Base-by-base conservation (phyloP, 2,888 invertebrate species). In the Hemaris fuciformis region DNA sequence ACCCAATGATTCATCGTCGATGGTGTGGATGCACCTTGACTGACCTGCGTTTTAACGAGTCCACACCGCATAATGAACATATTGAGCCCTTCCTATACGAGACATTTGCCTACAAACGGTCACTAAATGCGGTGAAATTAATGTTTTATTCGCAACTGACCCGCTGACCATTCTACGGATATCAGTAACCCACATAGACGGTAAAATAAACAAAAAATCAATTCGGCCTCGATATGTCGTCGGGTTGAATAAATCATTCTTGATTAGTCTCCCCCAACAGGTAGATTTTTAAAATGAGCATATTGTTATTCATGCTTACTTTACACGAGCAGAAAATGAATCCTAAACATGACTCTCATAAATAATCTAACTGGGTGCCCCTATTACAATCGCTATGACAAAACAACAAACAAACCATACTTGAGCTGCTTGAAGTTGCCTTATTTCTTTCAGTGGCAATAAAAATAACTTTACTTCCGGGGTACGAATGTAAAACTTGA, bases 311-410 rank as follows among this genome's bases (percentile, higher is more conserved):
- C 87, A 91, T 88, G 85, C 72, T 81, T 82, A 82, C 81, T 88
- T 84, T 88, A 90, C 90, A 89, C 89, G 89, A 83, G 88, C 84
- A 76, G 83, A 87, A 89, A 88, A 85, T 84, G 88, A 89, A 90
- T 91, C 80, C 80, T 88, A 85, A 90, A 81, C 82, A 80, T 73
- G 80, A 73, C 66, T 75, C 85, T 87, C 86, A 90, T 91, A 88
- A 88, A 91, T 89, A 91, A 86, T 80, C 77, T 75, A 81, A 70
- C 70, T 68, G 75, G 73, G 76, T 68, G 71, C 69, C 72, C 70
- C 74, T 75, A 69, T 73, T 76, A 73, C 78, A 74, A 75, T 67
- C 72, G 71, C 69, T 71, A 65, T 72, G 71, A 67, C 68, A 77
- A 76, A 82, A 80, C 77, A 79, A 81, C 75, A 76, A 72, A 70